Percentiles rank a stretch among this genome's conserved stretches.
phyloP scores from a whole-genome alignment of 2,888 invertebrate species.

The Athalia rosae region DNA sequence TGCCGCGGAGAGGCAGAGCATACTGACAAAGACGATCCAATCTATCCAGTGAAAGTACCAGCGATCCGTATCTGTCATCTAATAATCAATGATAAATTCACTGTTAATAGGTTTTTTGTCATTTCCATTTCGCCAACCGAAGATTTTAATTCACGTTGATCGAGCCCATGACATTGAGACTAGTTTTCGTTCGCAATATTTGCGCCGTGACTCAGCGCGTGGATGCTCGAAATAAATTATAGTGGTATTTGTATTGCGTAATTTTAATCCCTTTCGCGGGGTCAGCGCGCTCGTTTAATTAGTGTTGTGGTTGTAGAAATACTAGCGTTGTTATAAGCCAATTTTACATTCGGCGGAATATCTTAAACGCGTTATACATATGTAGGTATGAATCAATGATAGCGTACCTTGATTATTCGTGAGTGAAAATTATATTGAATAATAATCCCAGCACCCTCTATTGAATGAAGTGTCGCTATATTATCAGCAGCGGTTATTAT shows the following conservation, averaged over 20 bases:
- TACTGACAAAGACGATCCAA: constrained; percentile 83
- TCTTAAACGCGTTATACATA: too few species aligned
- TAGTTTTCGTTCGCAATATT: constrained; percentile 8
- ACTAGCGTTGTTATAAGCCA: background rate
- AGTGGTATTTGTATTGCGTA: constrained; percentile 9
- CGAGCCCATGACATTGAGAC: constrained; percentile 21
- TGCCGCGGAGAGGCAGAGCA: constrained; percentile 82
- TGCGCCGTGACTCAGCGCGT: constrained; percentile 11
- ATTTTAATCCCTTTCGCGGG: constrained; percentile 11
- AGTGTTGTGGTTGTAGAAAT: background rate
- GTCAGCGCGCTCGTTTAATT: background rate
- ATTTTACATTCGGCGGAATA: too few species aligned
- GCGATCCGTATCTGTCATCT: constrained; percentile 54
- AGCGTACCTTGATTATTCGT: too few species aligned
- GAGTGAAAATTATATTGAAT: too few species aligned
- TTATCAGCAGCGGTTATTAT: too few species aligned
- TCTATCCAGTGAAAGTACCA: constrained; percentile 74
- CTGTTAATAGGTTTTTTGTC: background rate
- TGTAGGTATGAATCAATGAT: too few species aligned
- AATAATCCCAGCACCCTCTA: too few species aligned
- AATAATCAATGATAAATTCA: background rate
- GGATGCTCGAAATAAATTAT: constrained; percentile 28
- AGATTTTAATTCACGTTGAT: background rate
- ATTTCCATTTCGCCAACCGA: background rate
- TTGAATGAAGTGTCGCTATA: too few species aligned